Percentiles rank a stretch among this genome's conserved stretches.
These are phyloP conservation scores for Grallaria varia DNA, from an alignment of 2,113 vertebrate genomes.

Conservation along the genomic window DNA sequence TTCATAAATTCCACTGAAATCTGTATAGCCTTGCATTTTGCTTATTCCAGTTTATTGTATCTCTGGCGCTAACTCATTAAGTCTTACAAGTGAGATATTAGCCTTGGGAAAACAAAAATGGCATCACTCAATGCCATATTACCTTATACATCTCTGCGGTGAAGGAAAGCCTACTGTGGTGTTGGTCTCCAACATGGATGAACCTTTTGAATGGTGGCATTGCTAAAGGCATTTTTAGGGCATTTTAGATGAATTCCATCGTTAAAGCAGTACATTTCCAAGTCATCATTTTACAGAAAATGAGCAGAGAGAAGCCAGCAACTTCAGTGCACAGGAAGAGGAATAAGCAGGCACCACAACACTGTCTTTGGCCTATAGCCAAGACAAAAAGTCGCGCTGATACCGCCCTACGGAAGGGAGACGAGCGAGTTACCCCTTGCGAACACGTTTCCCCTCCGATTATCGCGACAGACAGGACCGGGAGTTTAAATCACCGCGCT, in stretches of 20 bases:
- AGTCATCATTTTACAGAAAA: neutral
- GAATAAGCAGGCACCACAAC: neutral
- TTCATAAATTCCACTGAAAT: neutral
- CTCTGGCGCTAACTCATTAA: neutral
- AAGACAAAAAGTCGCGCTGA: conserved; percentile 6
- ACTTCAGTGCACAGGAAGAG: neutral
- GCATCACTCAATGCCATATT: neutral
- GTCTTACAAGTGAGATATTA: neutral
- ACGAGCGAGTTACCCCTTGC: neutral
- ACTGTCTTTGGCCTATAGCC: conserved; percentile 1
- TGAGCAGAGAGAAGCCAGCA: neutral
- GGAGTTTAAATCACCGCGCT: conserved; percentile 23
- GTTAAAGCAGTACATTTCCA: neutral
- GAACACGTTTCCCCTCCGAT: neutral
- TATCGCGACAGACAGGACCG: conserved; percentile 26
- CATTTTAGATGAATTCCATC: neutral
- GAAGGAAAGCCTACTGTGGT: neutral
- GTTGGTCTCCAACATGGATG: neutral
- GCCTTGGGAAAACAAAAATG: neutral
- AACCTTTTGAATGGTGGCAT: neutral
- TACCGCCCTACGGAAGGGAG: conserved; percentile 1
- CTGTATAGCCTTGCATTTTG: neutral
- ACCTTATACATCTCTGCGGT: neutral
- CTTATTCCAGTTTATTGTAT: neutral
- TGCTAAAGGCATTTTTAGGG: neutral